Percentiles rank a stretch among this genome's conserved stretches.
These are phyloP conservation scores for Tinea trinotella DNA, from an alignment of 2,888 invertebrate genomes.

Conservation along the genomic window DNA sequence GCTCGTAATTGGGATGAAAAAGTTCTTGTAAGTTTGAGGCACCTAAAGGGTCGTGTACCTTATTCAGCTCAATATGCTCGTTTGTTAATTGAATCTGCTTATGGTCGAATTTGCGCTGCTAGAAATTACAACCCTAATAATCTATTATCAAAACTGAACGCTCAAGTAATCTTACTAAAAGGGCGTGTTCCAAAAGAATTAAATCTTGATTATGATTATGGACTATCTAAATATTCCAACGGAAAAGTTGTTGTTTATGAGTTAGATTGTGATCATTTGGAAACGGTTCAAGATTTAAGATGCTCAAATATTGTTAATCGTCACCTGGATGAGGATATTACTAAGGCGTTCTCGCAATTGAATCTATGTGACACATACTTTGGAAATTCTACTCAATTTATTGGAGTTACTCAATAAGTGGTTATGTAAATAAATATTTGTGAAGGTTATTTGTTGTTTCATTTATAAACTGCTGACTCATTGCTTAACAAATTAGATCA, in stretches of 20 bases:
- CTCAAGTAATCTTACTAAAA: slow-evolving; percentile 33
- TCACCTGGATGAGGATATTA: slow-evolving; percentile 30
- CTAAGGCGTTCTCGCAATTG: slow-evolving; percentile 31
- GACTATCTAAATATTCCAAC: slow-evolving; percentile 30
- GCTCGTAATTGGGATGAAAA: slow-evolving; percentile 30
- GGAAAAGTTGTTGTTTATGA: slow-evolving; percentile 29
- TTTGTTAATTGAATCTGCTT: slow-evolving; percentile 32
- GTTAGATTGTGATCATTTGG: slow-evolving; percentile 27
- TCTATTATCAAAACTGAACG: slow-evolving; percentile 27
- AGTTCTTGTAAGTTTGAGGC: slow-evolving; percentile 28
- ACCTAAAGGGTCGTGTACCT: slow-evolving; percentile 29
- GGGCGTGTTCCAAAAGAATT: slow-evolving; percentile 19
- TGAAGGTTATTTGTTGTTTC: not conserved
- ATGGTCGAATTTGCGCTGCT: slow-evolving; percentile 26
- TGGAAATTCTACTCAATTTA: slow-evolving; percentile 23
- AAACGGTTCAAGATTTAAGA: slow-evolving; percentile 28
- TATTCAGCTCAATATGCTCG: slow-evolving; percentile 38
- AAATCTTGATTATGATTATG: slow-evolving; percentile 9
- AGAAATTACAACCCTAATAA: slow-evolving; percentile 24
- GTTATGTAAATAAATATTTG: not conserved
- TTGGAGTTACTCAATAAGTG: slow-evolving; percentile 10
- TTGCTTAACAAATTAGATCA: no score
- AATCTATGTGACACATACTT: slow-evolving; percentile 39
- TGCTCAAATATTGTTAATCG: slow-evolving; percentile 37
- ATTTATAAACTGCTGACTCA: no score